Evolutionary conservation across 1,140 invertebrate genomes (phyloP), one percentile per base, ranked within the genome.

Genomic region (Grapholita molesta): DNA sequence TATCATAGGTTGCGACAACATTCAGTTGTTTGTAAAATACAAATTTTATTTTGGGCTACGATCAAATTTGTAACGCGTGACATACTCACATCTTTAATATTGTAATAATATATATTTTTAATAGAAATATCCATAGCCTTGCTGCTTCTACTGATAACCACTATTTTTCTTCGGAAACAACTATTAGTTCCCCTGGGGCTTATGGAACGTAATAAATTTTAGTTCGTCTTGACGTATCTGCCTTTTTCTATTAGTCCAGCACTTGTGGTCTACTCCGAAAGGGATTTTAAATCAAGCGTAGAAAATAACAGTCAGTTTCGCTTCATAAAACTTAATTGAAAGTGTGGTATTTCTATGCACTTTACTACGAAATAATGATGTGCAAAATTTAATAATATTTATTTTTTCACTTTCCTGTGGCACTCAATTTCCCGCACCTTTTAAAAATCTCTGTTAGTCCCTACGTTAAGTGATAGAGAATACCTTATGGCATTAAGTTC

Each of bases 131-230:
- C 28, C 61, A 72, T 69, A 74, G 77, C 74, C 52, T 30, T 18
- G 55, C 33, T 28, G 66, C 55, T 68, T 64, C 70, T 30, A 28
- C 55, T 76, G 79, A 81, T 83, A 83, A 83, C 72, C 77, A 77
- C 75, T 83, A 81, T 83, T 77, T 74, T 81, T 79, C 79, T 71
- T 80, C 42, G 72, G 70, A 73, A 78, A 81, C 78, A 83, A 81
- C 79, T 83, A 83, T 81, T 83, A 79, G 79, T 78, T 76, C 72
- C 70, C 77, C 57, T 21, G 57, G 21, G 77, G 79, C 76, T 79
- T 78, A 79, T 81, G 71, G 76, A 77, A 74, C 7, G 74, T 83
- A 81, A 83, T 83, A 83, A 83, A 81, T 83, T 83, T 81, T 74
- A 80, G 79, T 81, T 78, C 75, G 77, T 77, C 77, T 73, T 71